Percentiles rank a stretch among this genome's conserved stretches.
phyloP scores from a whole-genome alignment of 1,140 invertebrate genomes.

The Lamellibrachia luymesi region DNA sequence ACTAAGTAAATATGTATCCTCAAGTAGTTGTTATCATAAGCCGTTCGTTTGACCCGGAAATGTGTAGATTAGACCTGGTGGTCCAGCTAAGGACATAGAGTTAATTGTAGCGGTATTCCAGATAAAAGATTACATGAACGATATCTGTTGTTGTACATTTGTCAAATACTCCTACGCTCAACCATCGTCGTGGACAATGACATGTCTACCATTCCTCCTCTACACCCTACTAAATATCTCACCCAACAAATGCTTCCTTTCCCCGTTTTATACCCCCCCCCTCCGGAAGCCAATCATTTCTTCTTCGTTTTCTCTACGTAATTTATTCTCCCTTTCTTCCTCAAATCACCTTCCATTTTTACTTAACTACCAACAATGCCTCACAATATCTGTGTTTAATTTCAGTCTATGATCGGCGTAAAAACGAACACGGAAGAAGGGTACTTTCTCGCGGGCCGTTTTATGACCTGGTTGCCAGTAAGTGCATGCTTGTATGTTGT shows the following conservation, averaged over 20 bases:
- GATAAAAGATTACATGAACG: not conserved
- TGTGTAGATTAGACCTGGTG: not conserved
- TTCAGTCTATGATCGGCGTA: constrained; percentile 14
- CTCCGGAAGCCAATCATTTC: too few species aligned
- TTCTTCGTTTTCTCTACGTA: too few species aligned
- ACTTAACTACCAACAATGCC: too few species aligned
- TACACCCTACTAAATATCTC: not conserved
- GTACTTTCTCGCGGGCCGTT: constrained; percentile 53
- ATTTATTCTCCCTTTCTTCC: too few species aligned
- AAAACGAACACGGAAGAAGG: constrained; percentile 29
- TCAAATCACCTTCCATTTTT: too few species aligned
- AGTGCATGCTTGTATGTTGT: constrained; percentile 13
- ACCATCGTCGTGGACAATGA: not conserved
- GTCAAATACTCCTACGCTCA: not conserved
- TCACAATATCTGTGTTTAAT: not conserved
- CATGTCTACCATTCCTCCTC: not conserved
- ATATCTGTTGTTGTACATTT: not conserved
- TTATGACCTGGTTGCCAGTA: constrained; percentile 54
- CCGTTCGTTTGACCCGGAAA: not conserved
- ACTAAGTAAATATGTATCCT: not conserved
- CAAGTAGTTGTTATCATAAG: not conserved
- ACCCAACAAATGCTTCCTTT: not conserved
- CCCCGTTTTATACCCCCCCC: too few species aligned
- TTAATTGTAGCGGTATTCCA: not conserved
- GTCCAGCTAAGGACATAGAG: not conserved